Conservation (phyloP, 2,888 invertebrate genomes). For the Drosophila mimica region DNA sequence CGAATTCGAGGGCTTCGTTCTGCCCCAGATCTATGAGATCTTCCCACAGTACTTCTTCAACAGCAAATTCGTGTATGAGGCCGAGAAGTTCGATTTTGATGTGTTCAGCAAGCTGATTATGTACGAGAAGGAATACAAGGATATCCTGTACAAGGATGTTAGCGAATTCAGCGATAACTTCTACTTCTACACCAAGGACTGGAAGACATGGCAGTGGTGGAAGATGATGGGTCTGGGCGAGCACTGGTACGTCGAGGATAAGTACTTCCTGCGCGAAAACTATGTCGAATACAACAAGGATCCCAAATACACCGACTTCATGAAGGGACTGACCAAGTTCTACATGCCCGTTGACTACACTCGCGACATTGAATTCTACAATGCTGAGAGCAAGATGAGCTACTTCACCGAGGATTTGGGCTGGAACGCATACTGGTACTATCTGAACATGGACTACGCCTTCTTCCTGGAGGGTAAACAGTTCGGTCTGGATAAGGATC, state of each 20-base stretch:
- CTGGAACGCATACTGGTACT: slow-evolving; percentile 89
- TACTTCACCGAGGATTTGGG: slow-evolving; percentile 91
- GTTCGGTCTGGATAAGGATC: slow-evolving; percentile 86
- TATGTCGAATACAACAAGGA: slow-evolving; percentile 62
- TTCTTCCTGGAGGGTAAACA: slow-evolving; percentile 88
- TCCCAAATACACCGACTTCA: slow-evolving; percentile 65
- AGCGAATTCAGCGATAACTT: slow-evolving; percentile 59
- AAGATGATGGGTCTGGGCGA: slow-evolving; percentile 81
- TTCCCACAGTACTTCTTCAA: slow-evolving; percentile 92
- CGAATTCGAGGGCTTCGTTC: slow-evolving; percentile 88
- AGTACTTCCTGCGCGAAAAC: slow-evolving; percentile 77
- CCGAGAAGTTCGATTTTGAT: slow-evolving; percentile 86
- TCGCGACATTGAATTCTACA: slow-evolving; percentile 86
- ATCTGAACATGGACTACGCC: slow-evolving; percentile 88
- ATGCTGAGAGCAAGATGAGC: slow-evolving; percentile 87
- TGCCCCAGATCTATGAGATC: slow-evolving; percentile 92
- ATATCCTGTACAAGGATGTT: slow-evolving; percentile 83
- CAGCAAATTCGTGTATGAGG: slow-evolving; percentile 89
- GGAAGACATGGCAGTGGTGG: slow-evolving; percentile 81
- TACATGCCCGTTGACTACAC: slow-evolving; percentile 87
- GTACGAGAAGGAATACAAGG: slow-evolving; percentile 84
- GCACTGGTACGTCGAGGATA: slow-evolving; percentile 73
- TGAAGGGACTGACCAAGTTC: slow-evolving; percentile 68
- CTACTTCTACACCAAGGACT: slow-evolving; percentile 79
- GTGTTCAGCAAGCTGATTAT: slow-evolving; percentile 74